phyloP scores from a whole-genome alignment of 2,888 invertebrate species.

The Parnassius orleans region DNA sequence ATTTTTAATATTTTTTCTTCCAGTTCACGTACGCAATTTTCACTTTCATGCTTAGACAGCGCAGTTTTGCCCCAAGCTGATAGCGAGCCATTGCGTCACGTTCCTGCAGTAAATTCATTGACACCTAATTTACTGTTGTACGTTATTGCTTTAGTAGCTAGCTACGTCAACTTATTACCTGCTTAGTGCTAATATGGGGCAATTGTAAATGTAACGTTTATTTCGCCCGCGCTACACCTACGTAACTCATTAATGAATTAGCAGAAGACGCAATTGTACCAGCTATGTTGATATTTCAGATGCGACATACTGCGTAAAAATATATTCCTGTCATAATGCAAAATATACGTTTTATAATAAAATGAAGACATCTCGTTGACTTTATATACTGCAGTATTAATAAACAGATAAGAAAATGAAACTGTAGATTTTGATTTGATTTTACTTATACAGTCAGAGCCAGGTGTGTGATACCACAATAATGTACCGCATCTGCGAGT shows the following conservation, averaged over 20 bases:
- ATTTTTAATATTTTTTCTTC: slow-evolving; percentile 81
- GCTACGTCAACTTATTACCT: slow-evolving; percentile 51
- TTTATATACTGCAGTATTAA: not conserved
- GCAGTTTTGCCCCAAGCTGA: slow-evolving; percentile 37
- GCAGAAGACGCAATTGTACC: slow-evolving; percentile 72
- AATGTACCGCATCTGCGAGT: slow-evolving; percentile 38
- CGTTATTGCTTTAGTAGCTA: slow-evolving; percentile 43
- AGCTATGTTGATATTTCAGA: slow-evolving; percentile 38
- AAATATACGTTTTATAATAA: no score
- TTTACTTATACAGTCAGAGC: not conserved
- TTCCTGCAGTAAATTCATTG: slow-evolving; percentile 49
- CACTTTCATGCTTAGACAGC: slow-evolving; percentile 68
- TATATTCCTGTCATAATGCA: not conserved
- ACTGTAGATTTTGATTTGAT: not conserved
- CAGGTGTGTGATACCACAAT: slow-evolving; percentile 21
- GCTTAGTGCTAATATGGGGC: slow-evolving; percentile 59
- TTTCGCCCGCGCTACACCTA: slow-evolving; percentile 79
- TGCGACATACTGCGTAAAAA: slow-evolving; percentile 10
- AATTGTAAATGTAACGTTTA: slow-evolving; percentile 63
- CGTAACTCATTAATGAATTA: slow-evolving; percentile 79
- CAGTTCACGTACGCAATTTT: slow-evolving; percentile 81
- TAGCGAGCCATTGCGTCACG: slow-evolving; percentile 40
- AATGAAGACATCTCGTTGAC: no score
- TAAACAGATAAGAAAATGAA: not conserved
- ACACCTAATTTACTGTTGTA: slow-evolving; percentile 40